Base-by-base conservation (phyloP, 2,113 vertebrate species). In the Columba janthina region DNA sequence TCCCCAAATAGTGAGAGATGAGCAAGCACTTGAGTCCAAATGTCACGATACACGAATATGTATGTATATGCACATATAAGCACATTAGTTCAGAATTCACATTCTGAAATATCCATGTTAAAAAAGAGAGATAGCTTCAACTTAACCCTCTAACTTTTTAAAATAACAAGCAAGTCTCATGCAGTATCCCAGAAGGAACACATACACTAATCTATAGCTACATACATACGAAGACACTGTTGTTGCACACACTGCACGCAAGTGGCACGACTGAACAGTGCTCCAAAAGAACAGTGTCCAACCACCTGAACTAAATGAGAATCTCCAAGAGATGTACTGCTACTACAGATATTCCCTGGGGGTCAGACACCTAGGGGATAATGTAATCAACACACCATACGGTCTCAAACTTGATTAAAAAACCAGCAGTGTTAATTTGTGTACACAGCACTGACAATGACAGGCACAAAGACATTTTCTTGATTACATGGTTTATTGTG, bases 121-220 rank as follows among this genome's bases (percentile, higher is more conserved):
- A 75, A 85, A 82, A 44, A 42, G n/a, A 69, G 22, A 54, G 48
- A 78, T 4, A 73, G 28, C 20, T 79, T 88, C 1, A 8, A n/a
- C 25, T 87, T 56, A 53, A 75, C 14, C 8, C 44, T 24, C 34
- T 14, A 71, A 38, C 19, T 53, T 65, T 50, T 22, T 16, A 40
- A 51, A 87, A 51, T 24, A 67, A n/a, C 83, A 81, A 61, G 70
- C 84, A 95, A 72, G 34, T 57, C 53, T 89, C 93, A 90, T 85
- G 93, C 94, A 93, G 86, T 70, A 92, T 89, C 91, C 86, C 93
- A 72, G 86, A 90, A 78, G 80, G 86, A 93, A 53, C 26, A 58
- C 5, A 50, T 10, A 54, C 31, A 32, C 42, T 21, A 7, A 31
- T 31, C 40, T 60, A 54, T 2, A 40, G 42, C 58, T 67, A 78